phyloP scores from a whole-genome alignment of 1,140 invertebrate species.

The Drosophila serrata region DNA sequence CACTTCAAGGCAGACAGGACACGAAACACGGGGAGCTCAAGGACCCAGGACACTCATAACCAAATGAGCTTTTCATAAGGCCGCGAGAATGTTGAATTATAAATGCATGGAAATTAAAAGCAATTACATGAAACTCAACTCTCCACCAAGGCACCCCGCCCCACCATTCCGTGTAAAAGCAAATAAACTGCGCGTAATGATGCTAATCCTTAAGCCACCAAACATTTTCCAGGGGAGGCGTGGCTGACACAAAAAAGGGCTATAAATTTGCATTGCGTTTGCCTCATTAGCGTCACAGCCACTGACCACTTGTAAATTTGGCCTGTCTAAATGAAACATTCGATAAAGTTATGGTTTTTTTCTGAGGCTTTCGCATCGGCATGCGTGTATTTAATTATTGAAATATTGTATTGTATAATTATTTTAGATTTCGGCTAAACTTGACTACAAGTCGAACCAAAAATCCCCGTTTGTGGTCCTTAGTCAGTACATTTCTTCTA shows the following conservation, averaged over 20 bases:
- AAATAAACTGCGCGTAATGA: slow-evolving; percentile 80
- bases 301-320: slow-evolving; percentile 67
- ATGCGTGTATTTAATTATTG: slow-evolving; percentile 11
- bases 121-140: slow-evolving; percentile 74
- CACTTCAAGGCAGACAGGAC: slow-evolving; percentile 63
- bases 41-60: slow-evolving; percentile 53
- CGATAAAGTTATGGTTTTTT: slow-evolving; percentile 63
- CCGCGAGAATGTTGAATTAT: slow-evolving; percentile 66
- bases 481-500: too few species aligned
- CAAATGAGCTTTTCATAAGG: slow-evolving; percentile 71
- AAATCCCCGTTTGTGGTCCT: too few species aligned
- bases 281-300: slow-evolving; percentile 70
- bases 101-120: slow-evolving; percentile 82
- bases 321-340: slow-evolving; percentile 45
- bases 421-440: background rate
- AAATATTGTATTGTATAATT: slow-evolving; percentile 4
- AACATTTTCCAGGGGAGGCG: slow-evolving; percentile 1
- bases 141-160: slow-evolving; percentile 15
- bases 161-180: slow-evolving; percentile 24
- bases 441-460: too few species aligned
- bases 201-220: slow-evolving; percentile 78
- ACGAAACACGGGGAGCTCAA: slow-evolving; percentile 1
- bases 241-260: slow-evolving; percentile 50
- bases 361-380: too few species aligned
- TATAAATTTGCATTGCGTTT: slow-evolving; percentile 80